A percentile compares a stretch with the other conserved stretches of the same genome.
phyloP scores from a whole-genome alignment of 2,888 invertebrate genomes.

The Zeuzera pyrina region DNA sequence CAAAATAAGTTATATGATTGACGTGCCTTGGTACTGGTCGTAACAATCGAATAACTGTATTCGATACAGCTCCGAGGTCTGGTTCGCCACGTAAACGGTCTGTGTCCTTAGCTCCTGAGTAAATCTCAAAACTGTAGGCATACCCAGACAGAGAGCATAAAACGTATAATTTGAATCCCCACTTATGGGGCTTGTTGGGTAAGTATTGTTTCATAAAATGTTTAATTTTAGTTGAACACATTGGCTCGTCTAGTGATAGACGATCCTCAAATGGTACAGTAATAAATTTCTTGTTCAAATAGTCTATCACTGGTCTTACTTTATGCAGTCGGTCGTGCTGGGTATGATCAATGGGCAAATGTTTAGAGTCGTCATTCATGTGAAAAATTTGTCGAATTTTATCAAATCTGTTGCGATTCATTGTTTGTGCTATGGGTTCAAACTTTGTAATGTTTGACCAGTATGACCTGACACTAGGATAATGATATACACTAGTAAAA shows the following conservation, averaged over 20 bases:
- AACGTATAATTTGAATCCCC: constrained; percentile 19
- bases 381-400: constrained; percentile 10
- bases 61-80: constrained; percentile 12
- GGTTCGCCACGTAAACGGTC: constrained; percentile 18
- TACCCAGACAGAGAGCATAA: constrained; percentile 19
- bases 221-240: constrained; percentile 17
- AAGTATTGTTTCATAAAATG: too few relatives aligned
- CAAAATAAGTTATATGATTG: too few relatives aligned
- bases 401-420: too few relatives aligned
- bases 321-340: constrained; percentile 23
- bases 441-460: constrained; percentile 20
- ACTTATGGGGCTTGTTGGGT: too few relatives aligned
- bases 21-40: constrained; percentile 15
- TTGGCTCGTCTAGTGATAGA: constrained; percentile 5
- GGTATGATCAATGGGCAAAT: constrained; percentile 19
- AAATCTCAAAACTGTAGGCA: constrained; percentile 22
- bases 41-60: constrained; percentile 13
- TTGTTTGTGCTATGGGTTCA: constrained; percentile 18
- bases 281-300: constrained; percentile 13
- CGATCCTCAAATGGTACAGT: constrained; percentile 12
- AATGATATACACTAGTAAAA: constrained; percentile 19
- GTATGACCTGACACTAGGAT: too few relatives aligned
- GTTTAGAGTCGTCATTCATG: constrained; percentile 13
- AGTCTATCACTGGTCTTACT: constrained; percentile 23
- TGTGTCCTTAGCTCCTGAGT: constrained; percentile 16